These are phyloP conservation scores for Gambusia holbrooki DNA, from an alignment of 2,113 vertebrate genomes.

Conservation along the genomic window DNA sequence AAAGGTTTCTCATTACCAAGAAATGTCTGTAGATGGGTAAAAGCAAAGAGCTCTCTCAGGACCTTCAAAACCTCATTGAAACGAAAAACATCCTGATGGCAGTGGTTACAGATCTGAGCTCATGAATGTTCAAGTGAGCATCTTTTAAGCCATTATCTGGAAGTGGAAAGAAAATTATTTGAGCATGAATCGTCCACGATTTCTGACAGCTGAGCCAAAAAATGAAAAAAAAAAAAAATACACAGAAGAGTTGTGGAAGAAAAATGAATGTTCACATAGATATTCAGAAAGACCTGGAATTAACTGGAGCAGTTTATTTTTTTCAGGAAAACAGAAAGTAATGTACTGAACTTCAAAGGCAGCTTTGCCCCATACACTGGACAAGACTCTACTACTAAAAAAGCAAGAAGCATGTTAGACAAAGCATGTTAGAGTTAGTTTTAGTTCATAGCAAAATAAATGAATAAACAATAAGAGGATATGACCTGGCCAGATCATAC, in stretches of 20 bases:
- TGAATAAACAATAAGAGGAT: too few relatives aligned
- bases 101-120: not conserved
- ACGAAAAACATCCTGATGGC: not conserved
- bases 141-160: not conserved
- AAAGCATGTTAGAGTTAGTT: too few relatives aligned
- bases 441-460: too few relatives aligned
- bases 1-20: too few relatives aligned
- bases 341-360: too few relatives aligned
- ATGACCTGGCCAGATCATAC: not conserved
- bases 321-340: too few relatives aligned
- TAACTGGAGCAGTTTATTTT: too few relatives aligned
- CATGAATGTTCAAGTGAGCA: not conserved
- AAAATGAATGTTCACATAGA: too few relatives aligned
- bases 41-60: not conserved
- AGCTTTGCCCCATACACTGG: too few relatives aligned
- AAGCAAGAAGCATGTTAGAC: too few relatives aligned
- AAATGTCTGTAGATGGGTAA: too few relatives aligned
- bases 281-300: not conserved
- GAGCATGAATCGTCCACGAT: not conserved
- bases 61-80: not conserved
- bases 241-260: not conserved
- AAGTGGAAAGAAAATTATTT: not conserved
- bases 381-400: too few relatives aligned
- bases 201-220: not conserved
- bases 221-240: not conserved